Evolutionary conservation across 2,797 vertebrate genomes (phyloP).

Genomic region (Pseudochirops corinnae): DNA sequence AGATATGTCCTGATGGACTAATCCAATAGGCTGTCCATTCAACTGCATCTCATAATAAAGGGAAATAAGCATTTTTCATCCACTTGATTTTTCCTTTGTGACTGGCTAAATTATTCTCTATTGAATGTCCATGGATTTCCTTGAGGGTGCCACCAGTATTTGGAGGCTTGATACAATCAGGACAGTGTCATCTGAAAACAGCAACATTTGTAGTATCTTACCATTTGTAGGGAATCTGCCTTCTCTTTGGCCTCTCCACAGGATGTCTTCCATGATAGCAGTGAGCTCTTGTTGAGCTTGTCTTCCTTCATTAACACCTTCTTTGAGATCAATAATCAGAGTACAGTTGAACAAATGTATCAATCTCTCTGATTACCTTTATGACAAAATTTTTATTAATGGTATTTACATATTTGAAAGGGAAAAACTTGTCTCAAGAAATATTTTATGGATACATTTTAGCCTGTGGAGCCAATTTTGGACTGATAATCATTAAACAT

Average conservation of each 20-base stretch:
- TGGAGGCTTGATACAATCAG: not conserved
- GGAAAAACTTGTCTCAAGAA: not conserved
- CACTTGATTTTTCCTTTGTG: not conserved
- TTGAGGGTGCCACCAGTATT: not conserved
- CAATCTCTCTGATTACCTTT: not conserved
- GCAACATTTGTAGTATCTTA: not conserved
- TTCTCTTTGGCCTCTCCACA: not conserved
- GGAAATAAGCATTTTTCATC: not conserved
- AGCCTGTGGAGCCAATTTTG: not conserved
- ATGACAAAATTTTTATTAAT: not conserved
- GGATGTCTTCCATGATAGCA: not conserved
- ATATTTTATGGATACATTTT: not conserved
- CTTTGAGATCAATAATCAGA: not conserved
- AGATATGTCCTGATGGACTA: not conserved
- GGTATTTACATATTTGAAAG: not conserved
- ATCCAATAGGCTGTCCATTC: not conserved
- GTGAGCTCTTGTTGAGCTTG: not conserved
- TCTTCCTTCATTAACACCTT: not conserved
- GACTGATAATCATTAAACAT: not conserved
- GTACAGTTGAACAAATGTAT: not conserved
- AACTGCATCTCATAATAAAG: not conserved
- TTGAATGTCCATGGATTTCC: not conserved
- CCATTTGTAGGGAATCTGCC: not conserved
- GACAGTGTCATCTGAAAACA: not conserved
- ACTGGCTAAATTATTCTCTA: not conserved